Evolutionary conservation across 2,888 invertebrate genomes (phyloP), one percentile per base, ranked within the genome.

Genomic region (Heliconius cydno): DNA sequence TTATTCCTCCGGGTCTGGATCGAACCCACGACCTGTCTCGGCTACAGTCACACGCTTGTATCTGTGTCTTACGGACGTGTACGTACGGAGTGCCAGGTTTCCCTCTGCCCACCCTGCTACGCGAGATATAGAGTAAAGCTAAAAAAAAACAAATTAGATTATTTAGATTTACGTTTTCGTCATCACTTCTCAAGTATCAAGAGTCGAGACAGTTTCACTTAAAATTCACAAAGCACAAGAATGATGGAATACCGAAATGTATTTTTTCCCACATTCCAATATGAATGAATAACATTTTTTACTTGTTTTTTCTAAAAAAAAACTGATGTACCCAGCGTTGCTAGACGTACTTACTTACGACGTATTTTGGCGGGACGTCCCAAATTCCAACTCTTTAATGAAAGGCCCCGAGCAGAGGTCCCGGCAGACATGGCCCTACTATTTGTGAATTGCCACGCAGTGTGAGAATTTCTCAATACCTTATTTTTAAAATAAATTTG

Each of bases 211-310:
- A n/a, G 25, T 30, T 77, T 38, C 38, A 78, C 66, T 78, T 73
- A 73, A 70, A 60, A 73, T 73, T 73, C 73, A 73, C 30, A 73
- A 60, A 73, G 73, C 73, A 25, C 38, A 19, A 30, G 65, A 65
- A 46, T 75, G 65, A 75, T 65, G 65, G 75, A 65, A 75, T 75
- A 63, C 75, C 46, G 22, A 75, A 75, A 75, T 65, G 41, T 28
- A 41, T 63, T 75, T 75, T 75, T 75, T 75, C 75, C 41, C 75
- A 75, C 75, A 65, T 70, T 70, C 65, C 75, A 65, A 25, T 41
- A 22, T 65, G n/a, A 57, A 30, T 41, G 41, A 38, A 22, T 74
- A 30, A 25, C 19, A 41, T 28, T 28, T 57, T 73, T 73, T 73
- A 73, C 57, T 34, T 73, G 60, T 60, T 34, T 34, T 73, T 65